Base-by-base conservation (phyloP, 2,888 invertebrate species). In the Oegoconia quadripuncta region DNA sequence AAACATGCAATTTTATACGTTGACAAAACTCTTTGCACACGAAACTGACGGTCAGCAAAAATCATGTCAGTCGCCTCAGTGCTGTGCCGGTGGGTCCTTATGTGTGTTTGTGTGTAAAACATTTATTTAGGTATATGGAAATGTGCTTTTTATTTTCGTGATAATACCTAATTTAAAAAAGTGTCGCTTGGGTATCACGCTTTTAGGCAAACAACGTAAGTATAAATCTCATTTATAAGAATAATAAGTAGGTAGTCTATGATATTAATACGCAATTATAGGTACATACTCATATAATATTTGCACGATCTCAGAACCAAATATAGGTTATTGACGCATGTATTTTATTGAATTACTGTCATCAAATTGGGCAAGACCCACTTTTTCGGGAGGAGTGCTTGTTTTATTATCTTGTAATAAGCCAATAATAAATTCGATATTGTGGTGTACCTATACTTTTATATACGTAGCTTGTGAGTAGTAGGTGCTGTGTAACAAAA, bases 21-120 rank as follows among this genome's bases (percentile, higher is more conserved):
- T 41, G 42, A 42, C 58, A 55, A 59, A 54, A 55, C 25, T 42
- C 39, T 48, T 57, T 50, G 43, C 52, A 63, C 51, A 51, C 55
- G 51, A 62, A 63, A 62, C 41, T 48, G 40, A 35, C 27, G 42
- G 62, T 74, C 73, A 77, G 73, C 74, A 64, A 55, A 60, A 50
- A 50, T 36, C n/a, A 17, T 34, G 39, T 34, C 51, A 60, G 52
- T 66, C 37, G 47, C 52, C 41, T 48, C 52, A 59, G 59, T 67
- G 60, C 50, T 46, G 41, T 44, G 42, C 41, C 52, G 52, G 55
- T 55, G 48, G 53, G 2, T 27, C 13, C 2, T 14, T 27, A n/a
- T n/a, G 23, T 9, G n/a, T n/a, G n/a, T 23, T 12, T n/a, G 13
- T 27, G 4, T 13, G 12, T 27, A 27, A 13, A n/a, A n/a, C n/a